Evolutionary conservation across 1,140 invertebrate species (phyloP).

Genomic region (Diploscapter pachys): DNA sequence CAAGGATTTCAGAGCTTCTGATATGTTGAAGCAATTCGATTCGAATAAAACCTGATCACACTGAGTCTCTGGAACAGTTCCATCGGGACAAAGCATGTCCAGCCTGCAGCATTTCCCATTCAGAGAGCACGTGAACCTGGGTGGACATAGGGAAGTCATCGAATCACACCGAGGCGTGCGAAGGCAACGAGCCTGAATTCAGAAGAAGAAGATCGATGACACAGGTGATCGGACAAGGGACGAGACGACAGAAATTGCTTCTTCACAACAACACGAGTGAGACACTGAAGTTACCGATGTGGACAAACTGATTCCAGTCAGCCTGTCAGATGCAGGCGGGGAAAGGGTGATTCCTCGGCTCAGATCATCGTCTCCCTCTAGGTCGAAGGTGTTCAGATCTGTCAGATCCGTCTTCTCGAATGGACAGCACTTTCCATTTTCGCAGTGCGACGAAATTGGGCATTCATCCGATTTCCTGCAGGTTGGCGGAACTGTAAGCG

Average conservation of each 20-base stretch:
- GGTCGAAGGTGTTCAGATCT: not conserved
- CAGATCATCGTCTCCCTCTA: not conserved
- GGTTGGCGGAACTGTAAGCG: constrained; percentile 27
- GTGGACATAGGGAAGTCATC: constrained; percentile 24
- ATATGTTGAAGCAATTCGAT: not conserved
- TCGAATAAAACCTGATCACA: not conserved
- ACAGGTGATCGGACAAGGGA: not conserved
- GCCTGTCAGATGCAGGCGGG: too few species aligned
- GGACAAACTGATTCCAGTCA: too few species aligned
- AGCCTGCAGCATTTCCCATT: constrained; percentile 29
- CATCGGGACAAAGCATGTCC: constrained; percentile 25
- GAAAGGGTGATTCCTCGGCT: too few species aligned
- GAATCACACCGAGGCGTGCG: constrained; percentile 12
- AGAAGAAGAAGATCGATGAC: too few species aligned
- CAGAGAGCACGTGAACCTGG: constrained; percentile 31
- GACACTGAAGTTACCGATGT: too few species aligned
- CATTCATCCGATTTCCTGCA: constrained; percentile 29
- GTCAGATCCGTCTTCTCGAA: not conserved
- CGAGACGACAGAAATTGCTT: constrained; percentile 1
- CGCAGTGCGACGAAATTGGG: constrained; percentile 30
- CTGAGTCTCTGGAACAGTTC: constrained; percentile 21
- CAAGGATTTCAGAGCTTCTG: not conserved
- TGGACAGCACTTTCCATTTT: constrained; percentile 31
- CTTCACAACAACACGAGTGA: too few species aligned
- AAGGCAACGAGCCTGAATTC: constrained; percentile 14